A percentile compares a stretch with the other conserved stretches of the same genome.
These are phyloP conservation scores for Vespertilio murinus DNA, from an alignment of 2,797 vertebrate species.

Conservation along the genomic window DNA sequence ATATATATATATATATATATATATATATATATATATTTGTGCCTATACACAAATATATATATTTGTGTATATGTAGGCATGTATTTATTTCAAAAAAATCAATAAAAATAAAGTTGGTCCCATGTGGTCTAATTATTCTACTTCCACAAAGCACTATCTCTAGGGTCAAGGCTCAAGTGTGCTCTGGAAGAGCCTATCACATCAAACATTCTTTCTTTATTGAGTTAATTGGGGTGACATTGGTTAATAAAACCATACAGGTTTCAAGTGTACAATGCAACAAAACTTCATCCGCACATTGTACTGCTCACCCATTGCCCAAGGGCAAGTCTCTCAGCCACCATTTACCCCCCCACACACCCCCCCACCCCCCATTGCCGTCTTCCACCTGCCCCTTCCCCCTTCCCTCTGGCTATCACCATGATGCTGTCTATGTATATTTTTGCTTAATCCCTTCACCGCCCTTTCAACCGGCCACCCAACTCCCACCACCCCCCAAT, in stretches of 20 bases:
- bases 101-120: not conserved
- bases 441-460: not conserved
- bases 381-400: rapidly evolving
- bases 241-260: not conserved
- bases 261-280: not conserved
- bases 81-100: not conserved
- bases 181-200: not conserved
- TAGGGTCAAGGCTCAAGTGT: not conserved
- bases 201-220: not conserved
- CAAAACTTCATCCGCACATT: not conserved
- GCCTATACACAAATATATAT: not conserved
- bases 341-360: not conserved
- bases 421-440: too few species aligned
- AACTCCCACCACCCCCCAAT: too few species aligned
- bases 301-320: rapidly evolving
- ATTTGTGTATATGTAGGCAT: not conserved
- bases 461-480: too few species aligned
- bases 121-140: not conserved
- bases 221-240: not conserved
- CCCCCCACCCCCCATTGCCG: too few species aligned
- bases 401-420: not conserved
- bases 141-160: rapidly evolving
- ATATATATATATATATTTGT: too few species aligned
- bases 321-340: not conserved
- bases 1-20: not conserved